phyloP scores from a whole-genome alignment of 2,113 vertebrate genomes.

The Mixornis gularis region DNA sequence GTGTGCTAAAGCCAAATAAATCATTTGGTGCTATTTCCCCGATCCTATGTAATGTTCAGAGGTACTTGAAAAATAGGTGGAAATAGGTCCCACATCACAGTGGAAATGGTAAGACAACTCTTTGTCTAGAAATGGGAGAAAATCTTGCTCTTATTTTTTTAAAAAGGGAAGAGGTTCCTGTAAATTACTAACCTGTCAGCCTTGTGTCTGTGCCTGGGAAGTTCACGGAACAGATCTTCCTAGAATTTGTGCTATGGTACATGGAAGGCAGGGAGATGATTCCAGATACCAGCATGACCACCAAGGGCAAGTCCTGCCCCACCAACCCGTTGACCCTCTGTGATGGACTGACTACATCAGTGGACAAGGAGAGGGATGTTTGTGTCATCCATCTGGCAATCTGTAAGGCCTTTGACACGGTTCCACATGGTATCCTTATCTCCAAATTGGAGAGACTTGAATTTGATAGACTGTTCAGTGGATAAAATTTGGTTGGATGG shows the following conservation, averaged over 20 bases:
- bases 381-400: neutral
- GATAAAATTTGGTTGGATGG: neutral
- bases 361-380: neutral
- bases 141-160: neutral
- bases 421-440: neutral
- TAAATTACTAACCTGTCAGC: neutral
- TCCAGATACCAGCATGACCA: neutral
- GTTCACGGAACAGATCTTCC: neutral
- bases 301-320: neutral
- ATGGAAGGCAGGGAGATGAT: neutral
- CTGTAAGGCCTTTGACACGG: neutral
- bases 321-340: neutral
- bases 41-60: neutral
- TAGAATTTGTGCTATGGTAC: neutral
- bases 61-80: neutral
- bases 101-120: neutral
- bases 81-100: too few relatives aligned
- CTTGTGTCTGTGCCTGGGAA: neutral
- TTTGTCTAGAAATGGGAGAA: neutral
- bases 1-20: neutral
- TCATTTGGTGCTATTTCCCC: neutral
- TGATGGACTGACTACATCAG: neutral
- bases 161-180: neutral
- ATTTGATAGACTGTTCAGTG: neutral
- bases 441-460: neutral